Evolutionary conservation across 2,797 vertebrate genomes (phyloP).

Genomic region (Tokudaia tokunoshimensis): DNA sequence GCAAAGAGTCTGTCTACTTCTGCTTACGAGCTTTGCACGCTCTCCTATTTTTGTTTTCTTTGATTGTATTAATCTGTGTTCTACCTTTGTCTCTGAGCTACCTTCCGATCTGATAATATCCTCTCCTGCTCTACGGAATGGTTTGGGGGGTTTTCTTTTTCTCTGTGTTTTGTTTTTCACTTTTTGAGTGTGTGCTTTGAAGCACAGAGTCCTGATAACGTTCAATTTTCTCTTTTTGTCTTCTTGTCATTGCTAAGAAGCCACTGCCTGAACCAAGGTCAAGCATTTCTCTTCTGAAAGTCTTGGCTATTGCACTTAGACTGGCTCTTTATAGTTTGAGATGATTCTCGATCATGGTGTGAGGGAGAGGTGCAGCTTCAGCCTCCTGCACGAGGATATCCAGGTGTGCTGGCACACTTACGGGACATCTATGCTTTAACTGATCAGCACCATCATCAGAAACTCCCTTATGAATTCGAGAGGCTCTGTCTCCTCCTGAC

Average conservation of each 20-base stretch:
- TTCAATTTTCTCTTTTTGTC: neutral
- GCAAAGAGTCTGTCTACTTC: neutral
- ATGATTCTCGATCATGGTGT: neutral
- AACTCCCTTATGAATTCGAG: neutral
- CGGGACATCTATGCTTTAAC: conserved; percentile 3
- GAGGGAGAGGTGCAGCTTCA: neutral
- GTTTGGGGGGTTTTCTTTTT: neutral
- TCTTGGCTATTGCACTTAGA: neutral
- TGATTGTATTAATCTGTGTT: conserved; percentile 26
- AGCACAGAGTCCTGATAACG: neutral
- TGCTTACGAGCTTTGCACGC: neutral
- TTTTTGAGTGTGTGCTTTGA: neutral
- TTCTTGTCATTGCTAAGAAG: conserved; percentile 3
- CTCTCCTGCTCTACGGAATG: neutral
- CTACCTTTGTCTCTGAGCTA: neutral
- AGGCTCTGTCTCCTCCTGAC: neutral
- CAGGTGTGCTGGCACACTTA: neutral
- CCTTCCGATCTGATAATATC: neutral
- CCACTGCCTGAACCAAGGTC: neutral
- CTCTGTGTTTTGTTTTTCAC: neutral
- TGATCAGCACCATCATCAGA: neutral
- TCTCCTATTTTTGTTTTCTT: neutral
- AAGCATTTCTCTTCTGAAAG: conserved; percentile 1
- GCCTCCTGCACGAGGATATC: neutral
- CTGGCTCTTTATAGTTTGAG: neutral